phyloP scores from a whole-genome alignment of 1,140 invertebrate genomes.

The Brachionus asplanchnoidis region DNA sequence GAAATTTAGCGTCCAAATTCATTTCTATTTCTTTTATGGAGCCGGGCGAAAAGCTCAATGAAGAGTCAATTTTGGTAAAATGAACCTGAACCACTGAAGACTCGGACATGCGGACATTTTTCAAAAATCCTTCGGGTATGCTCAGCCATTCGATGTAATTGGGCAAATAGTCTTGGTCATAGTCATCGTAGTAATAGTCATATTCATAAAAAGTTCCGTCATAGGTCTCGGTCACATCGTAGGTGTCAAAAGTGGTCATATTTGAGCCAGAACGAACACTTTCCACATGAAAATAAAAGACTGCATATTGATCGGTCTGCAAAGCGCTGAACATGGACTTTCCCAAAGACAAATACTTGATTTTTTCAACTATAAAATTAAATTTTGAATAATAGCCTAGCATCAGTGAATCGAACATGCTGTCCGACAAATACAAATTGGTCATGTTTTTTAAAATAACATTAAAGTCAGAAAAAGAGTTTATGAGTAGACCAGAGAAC shows the following conservation, averaged over 20 bases:
- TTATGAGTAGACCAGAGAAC: not conserved
- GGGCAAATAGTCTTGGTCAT: not conserved
- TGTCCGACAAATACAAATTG: not conserved
- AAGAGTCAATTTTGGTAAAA: constrained; percentile 8
- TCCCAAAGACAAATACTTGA: not conserved
- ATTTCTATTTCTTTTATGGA: constrained; percentile 14
- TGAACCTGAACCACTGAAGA: constrained; percentile 19
- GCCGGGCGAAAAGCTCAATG: not conserved
- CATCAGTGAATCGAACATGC: constrained; percentile 29
- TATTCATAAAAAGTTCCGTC: not conserved
- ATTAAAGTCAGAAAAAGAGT: constrained; percentile 35
- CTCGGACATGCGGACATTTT: constrained; percentile 17
- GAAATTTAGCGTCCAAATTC: constrained; percentile 3
- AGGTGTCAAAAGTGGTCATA: not conserved
- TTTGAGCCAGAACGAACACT: not conserved
- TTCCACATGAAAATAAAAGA: constrained; percentile 41
- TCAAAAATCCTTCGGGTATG: constrained; percentile 30
- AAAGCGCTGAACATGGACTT: constrained; percentile 16
- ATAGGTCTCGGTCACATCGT: not conserved
- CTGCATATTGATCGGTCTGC: constrained; percentile 24
- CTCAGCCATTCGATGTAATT: constrained; percentile 11
- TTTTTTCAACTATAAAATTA: constrained; percentile 26
- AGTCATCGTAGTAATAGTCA: constrained; percentile 1
- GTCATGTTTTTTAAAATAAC: not conserved
- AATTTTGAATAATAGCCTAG: constrained; percentile 31